Percentiles rank a stretch among this genome's conserved stretches.
Conservation (phyloP, 2,888 invertebrate genomes). For the Fragum whitleyi region DNA sequence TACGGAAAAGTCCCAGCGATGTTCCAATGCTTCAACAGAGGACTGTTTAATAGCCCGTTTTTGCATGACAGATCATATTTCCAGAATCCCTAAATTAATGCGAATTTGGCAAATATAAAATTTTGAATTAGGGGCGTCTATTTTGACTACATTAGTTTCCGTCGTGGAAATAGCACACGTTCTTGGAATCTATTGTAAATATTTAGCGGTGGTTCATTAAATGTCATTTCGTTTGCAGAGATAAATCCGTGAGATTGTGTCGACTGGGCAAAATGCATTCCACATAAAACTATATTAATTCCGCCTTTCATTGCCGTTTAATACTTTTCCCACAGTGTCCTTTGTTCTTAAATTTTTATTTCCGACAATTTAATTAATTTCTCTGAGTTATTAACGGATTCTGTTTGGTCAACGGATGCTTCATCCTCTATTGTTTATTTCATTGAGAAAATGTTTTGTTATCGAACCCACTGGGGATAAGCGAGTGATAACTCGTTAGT, state of each 20-base stretch:
- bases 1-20: too few species aligned
- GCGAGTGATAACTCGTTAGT: too few species aligned
- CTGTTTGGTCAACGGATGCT: neutral
- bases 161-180: neutral
- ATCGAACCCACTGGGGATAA: too few species aligned
- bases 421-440: too few species aligned
- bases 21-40: too few species aligned
- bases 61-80: neutral
- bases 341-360: neutral
- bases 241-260: conserved; percentile 25
- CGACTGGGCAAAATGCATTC: conserved; percentile 2
- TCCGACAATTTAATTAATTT: conserved; percentile 16
- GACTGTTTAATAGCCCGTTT: too few species aligned
- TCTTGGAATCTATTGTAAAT: conserved; percentile 5
- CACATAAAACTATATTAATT: conserved; percentile 25
- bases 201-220: neutral
- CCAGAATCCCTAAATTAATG: neutral
- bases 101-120: neutral
- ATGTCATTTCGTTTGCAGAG: conserved; percentile 11
- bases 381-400: neutral
- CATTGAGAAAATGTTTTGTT: too few species aligned
- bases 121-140: neutral
- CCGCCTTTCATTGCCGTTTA: conserved; percentile 6
- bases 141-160: neutral
- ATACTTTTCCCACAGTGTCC: conserved; percentile 23